These are phyloP conservation scores for Sphinx pinastri DNA, from an alignment of 2,888 invertebrate genomes.

Conservation along the genomic window DNA sequence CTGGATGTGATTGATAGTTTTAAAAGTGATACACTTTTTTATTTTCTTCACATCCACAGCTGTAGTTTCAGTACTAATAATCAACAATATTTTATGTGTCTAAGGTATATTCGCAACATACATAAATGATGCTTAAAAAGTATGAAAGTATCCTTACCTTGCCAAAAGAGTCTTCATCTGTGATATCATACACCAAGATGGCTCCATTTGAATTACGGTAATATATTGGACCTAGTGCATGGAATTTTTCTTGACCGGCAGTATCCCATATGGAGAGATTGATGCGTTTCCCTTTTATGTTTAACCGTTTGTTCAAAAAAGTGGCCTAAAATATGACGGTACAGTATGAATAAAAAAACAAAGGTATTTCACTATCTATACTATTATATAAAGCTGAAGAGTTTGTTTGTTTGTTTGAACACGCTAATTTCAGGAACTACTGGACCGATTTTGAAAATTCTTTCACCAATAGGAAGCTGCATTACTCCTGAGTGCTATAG, in stretches of 20 bases:
- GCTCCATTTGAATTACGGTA: constrained; percentile 99
- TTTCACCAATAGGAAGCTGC: too few species aligned
- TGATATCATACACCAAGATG: constrained; percentile 98
- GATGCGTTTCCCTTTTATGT: constrained; percentile 93
- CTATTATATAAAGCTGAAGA: too few species aligned
- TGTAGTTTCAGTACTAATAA: too few species aligned
- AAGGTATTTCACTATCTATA: constrained; percentile 5
- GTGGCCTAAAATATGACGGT: constrained; percentile 89
- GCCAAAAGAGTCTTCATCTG: constrained; percentile 97
- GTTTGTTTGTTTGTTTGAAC: too few species aligned
- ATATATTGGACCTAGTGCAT: constrained; percentile 98
- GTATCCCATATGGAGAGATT: constrained; percentile 99
- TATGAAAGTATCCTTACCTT: constrained; percentile 84
- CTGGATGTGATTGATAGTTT: too few species aligned
- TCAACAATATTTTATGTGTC: too few species aligned
- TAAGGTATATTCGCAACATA: too few species aligned
- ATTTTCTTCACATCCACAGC: too few species aligned
- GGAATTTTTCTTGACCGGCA: constrained; percentile 98
- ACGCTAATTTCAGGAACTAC: too few species aligned
- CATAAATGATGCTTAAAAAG: not conserved
- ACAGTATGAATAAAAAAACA: constrained; percentile 25
- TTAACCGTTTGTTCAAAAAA: constrained; percentile 96
- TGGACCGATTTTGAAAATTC: too few species aligned
- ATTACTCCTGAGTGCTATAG: too few species aligned
- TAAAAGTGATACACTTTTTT: too few species aligned